Percentiles rank a stretch among this genome's conserved stretches.
phyloP scores from a whole-genome alignment of 2,113 vertebrate species.

The Odontophorus gujanensis region DNA sequence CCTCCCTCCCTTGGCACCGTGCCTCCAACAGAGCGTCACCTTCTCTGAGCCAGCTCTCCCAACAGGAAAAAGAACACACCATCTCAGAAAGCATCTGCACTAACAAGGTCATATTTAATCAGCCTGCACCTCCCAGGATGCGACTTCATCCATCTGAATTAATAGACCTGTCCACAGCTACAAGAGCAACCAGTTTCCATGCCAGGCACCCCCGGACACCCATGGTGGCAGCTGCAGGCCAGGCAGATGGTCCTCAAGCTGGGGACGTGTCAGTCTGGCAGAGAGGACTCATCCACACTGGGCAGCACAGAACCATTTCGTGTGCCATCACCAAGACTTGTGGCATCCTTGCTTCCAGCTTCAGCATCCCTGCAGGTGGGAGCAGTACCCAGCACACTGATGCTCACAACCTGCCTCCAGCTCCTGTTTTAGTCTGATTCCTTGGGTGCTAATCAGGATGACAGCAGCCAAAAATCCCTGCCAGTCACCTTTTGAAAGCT shows the following conservation, averaged over 20 bases:
- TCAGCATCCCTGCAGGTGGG: neutral
- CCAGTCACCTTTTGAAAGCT: neutral
- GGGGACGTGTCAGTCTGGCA: neutral
- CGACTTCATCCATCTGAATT: neutral
- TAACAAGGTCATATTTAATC: slow-evolving; percentile 47
- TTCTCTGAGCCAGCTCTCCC: neutral
- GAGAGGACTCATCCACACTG: neutral
- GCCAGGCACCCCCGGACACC: neutral
- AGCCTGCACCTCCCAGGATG: neutral
- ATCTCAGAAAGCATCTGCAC: neutral
- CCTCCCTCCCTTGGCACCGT: neutral
- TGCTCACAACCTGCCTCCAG: neutral
- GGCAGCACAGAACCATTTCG: neutral
- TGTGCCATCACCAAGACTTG: neutral
- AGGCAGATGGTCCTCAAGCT: neutral
- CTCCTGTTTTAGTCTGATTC: neutral
- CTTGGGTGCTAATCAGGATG: neutral
- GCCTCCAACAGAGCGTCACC: neutral
- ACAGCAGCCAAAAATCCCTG: slow-evolving; percentile 10
- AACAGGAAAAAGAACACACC: neutral
- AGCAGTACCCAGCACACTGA: fast-evolving
- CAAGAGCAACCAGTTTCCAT: neutral
- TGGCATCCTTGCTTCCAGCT: neutral
- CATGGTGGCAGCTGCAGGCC: neutral
- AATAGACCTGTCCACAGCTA: neutral